Conservation (phyloP, 2,113 vertebrate genomes). For the Elephantulus edwardii region DNA sequence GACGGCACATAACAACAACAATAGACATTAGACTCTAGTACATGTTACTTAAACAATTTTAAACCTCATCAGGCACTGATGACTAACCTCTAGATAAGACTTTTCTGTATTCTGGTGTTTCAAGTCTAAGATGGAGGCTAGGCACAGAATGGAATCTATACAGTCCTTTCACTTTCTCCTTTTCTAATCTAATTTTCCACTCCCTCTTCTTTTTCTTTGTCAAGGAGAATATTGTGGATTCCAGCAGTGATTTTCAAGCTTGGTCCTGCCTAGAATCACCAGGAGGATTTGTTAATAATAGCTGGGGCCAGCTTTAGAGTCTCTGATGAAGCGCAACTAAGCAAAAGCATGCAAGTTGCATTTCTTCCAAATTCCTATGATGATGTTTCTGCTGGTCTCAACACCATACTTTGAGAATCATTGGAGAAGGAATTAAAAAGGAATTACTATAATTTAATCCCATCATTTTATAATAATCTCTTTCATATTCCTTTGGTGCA, state of each 20-base stretch:
- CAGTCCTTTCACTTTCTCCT: no score
- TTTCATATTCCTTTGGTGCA: neutral
- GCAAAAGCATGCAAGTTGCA: neutral
- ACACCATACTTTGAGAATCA: neutral
- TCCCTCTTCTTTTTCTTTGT: neutral
- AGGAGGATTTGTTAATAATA: neutral
- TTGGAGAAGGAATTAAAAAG: neutral
- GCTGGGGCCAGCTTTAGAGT: fast-evolving
- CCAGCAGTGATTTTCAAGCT: neutral
- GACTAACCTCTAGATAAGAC: no score
- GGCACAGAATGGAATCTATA: no score
- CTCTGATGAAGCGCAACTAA: neutral
- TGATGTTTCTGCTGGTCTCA: neutral
- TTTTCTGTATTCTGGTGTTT: no score
- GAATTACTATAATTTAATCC: neutral
- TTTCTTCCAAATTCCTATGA: neutral
- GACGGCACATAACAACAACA: no score
- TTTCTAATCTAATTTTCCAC: neutral
- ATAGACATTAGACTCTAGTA: no score
- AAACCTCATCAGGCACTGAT: no score
- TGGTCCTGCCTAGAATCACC: neutral
- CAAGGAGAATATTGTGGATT: neutral
- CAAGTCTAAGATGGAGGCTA: no score
- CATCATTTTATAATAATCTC: neutral
- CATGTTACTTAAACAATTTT: no score